A percentile compares a stretch with the other conserved stretches of the same genome.
phyloP scores from a whole-genome alignment of 1,140 invertebrate species.

The Calliphora vicina region DNA sequence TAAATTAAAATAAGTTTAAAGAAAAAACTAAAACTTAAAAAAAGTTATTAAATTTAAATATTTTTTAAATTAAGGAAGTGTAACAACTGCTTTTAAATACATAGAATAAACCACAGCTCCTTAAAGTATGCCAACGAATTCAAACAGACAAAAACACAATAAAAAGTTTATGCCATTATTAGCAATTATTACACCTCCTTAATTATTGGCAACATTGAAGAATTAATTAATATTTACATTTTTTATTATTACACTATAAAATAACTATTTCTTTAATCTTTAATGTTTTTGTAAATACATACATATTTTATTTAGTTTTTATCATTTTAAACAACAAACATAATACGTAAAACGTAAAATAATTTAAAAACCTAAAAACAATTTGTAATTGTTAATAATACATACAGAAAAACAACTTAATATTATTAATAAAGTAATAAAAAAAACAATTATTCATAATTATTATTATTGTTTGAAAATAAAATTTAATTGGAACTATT shows the following conservation, averaged over 20 bases:
- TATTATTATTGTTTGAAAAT: background rate
- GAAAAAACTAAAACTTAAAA: too few species aligned
- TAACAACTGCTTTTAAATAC: background rate
- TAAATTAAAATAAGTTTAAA: background rate
- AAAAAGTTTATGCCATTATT: too few species aligned
- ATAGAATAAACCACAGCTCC: background rate
- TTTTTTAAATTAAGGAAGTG: too few species aligned
- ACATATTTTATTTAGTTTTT: conserved; percentile 7
- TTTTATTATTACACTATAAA: background rate
- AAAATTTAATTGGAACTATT: background rate
- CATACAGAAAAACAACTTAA: too few species aligned
- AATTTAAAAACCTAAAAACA: background rate
- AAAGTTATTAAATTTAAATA: too few species aligned
- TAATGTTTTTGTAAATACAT: conserved; percentile 2
- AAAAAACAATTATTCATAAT: background rate
- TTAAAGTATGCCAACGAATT: background rate
- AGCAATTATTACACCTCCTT: too few species aligned
- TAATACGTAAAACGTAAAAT: conserved; percentile 6
- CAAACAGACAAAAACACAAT: too few species aligned
- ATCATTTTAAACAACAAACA: background rate
- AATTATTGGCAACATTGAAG: too few species aligned
- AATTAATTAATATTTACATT: background rate
- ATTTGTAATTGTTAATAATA: conserved; percentile 3
- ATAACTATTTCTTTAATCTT: background rate
- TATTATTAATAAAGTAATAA: too few species aligned